Evolutionary conservation across 2,113 vertebrate genomes (phyloP), one percentile per base, ranked within the genome.

Genomic region (Tylochromis polylepis): DNA sequence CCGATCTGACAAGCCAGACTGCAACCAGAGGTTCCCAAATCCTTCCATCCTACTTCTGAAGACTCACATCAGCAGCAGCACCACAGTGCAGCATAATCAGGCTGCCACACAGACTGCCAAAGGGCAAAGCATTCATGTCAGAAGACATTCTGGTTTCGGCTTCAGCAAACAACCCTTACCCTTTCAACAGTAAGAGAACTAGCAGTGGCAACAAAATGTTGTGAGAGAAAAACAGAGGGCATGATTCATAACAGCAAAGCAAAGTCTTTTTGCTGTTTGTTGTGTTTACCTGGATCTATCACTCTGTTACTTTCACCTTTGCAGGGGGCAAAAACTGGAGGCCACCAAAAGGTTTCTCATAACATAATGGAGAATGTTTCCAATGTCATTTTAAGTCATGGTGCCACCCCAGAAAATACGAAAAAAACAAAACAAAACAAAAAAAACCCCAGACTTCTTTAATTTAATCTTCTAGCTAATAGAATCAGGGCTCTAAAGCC

Each of bases 41-140:
- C 65, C 67, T 89, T 62, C 46, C 62, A 75, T 89, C 81, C 82
- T 79, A 75, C 81, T 79, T 67, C 81, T 81, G 85, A 86, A 24
- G 81, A 65, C 78, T 92, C 79, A 43, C 75, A 84, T 43, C 65
- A 51, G 87, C 65, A 79, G 57, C 85, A 92, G 82, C 62, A 84
- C 8, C 62, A 59, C 82, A 22, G 31, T 9, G 18, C 67, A 75
- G 85, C 57, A 65, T 89, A 89, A 88, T 81, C 77, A 56, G 82
- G n/a, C 85, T 85, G 87, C 89, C 83, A 84, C 88, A 81, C 88
- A 90, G 70, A 90, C 88, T 83, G 88, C 91, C 92, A 91, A 92
- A 92, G 89, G 94, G 87, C 91, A 93, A 92, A 93, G 53, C 87
- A 90, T 91, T 90, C 87, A 86, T 93, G 92, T 88, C 87, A 93